Evolutionary conservation across 2,888 invertebrate genomes (phyloP), one percentile per base, ranked within the genome.

Genomic region (Nomada lathburiana): DNA sequence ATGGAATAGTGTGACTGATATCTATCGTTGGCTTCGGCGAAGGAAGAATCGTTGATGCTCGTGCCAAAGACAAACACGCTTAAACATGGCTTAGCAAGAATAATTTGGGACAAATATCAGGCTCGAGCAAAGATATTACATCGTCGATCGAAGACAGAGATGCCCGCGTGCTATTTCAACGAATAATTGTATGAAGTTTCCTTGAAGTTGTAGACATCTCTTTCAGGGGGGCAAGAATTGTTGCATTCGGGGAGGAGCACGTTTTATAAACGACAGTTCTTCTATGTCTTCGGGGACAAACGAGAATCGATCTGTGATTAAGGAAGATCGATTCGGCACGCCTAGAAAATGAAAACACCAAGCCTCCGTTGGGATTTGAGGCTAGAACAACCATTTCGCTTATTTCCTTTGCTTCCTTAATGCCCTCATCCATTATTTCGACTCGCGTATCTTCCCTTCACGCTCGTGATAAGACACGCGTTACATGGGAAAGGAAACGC

Each of bases 391-490:
- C 20, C 23, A 70, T 10, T 42, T 80, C 18, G 57, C 68, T 65
- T 47, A 64, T 75, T 78, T 73, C 52, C 68, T 52, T 52, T 55
- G 52, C 71, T 64, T 26, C 23, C 63, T 63, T 70, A 63, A 76
- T 63, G n/a, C 23, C 57, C 42, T 80, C 59, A 60, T 78, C 55
- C 62, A 63, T 76, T 71, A 72, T 76, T 71, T 67, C 71, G 20
- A 60, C 44, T 60, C 52, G 42, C 50, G 11, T 20, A 62, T 11
- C 50, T 10, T 36, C 29, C 29, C 26, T 63, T 16, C 50, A 10
- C 23, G n/a, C 50, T 47, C 36, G 62, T 60, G 52, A 75, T 63
- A 68, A 50, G 26, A 23, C 50, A 20, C 18, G 2, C 64, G 13
- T 62, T 36, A 20, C 1, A 18, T 5, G 29, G 16, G 23, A 42